Percentiles rank a stretch among this genome's conserved stretches.
These are phyloP conservation scores for Pangasius macronema DNA, from an alignment of 2,797 vertebrate species.

Conservation along the genomic window DNA sequence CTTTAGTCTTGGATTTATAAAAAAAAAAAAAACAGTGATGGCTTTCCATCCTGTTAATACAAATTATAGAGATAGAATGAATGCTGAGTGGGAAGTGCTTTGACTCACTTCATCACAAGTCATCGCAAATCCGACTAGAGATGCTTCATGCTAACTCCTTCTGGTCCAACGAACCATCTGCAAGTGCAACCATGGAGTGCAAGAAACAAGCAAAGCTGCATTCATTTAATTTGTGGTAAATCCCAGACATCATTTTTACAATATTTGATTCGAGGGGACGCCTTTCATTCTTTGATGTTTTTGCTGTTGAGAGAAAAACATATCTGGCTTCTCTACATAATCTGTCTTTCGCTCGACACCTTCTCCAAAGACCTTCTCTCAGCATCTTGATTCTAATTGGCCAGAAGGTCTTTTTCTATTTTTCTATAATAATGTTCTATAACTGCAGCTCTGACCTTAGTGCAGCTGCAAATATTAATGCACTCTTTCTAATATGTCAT, in stretches of 20 bases:
- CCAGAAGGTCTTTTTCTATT: too few relatives aligned
- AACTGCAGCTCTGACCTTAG: not conserved
- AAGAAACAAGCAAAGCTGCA: not conserved
- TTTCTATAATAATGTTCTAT: too few relatives aligned
- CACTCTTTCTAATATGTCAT: not conserved
- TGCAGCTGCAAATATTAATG: not conserved
- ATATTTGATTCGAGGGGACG: too few relatives aligned
- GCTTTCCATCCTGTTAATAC: not conserved
- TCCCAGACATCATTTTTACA: too few relatives aligned
- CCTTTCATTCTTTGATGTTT: too few relatives aligned
- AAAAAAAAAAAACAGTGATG: not conserved
- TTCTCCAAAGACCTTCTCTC: not conserved
- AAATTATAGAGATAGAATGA: not conserved
- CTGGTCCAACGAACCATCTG: not conserved
- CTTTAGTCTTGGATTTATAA: not conserved
- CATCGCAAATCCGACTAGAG: not conserved
- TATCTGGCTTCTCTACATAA: not conserved
- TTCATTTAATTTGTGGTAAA: too few relatives aligned
- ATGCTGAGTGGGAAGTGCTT: not conserved
- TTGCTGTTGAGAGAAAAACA: not conserved
- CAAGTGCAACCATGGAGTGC: not conserved
- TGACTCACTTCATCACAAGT: not conserved
- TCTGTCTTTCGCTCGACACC: not conserved
- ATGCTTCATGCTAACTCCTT: not conserved
- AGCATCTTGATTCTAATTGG: not conserved